Evolutionary conservation across 2,797 vertebrate genomes (phyloP), one percentile per base, ranked within the genome.

Genomic region (Danio kyathit): DNA sequence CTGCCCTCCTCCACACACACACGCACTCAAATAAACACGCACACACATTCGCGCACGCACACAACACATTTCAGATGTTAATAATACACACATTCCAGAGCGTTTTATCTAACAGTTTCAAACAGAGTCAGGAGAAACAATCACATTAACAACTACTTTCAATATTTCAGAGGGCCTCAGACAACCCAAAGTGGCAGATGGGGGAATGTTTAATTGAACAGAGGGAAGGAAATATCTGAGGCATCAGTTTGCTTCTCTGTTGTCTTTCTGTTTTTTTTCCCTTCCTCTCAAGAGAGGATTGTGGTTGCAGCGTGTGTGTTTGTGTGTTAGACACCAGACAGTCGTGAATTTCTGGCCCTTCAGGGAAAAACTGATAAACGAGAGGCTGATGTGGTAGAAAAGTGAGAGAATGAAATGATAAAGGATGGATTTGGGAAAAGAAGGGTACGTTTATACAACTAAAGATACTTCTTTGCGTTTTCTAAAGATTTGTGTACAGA

Each of bases 121-220:
- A 90, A 91, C 87, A 90, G 87, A 88, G 86, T 88, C 83, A 88
- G 85, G 78, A 85, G 80, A 89, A 91, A 90, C 89, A 88, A 90
- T 88, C 85, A 89, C 89, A 87, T 87, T 86, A 89, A 89, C 88
- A 92, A 90, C 85, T 84, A 88, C 69, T 87, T 85, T 89, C 79
- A 90, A 89, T 89, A 88, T 90, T 91, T 91, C 89, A 88, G 89
- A 86, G 89, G 87, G 89, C 87, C 84, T 5, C n/a, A 79, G 82
- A 83, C 12, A 79, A 78, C 89, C 85, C 86, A 76, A 87, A 84
- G 80, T 83, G 88, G 90, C 92, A 93, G 92, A 93, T 93, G 92
- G 93, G 85, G 86, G 86, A 90, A 92, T 93, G 90, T 93, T 94
- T 92, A 92, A 94, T 93, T 92, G 89, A 93, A 92, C 89, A 91